Conservation (phyloP, 2,888 invertebrate genomes). For the Diachrysia chrysitis region DNA sequence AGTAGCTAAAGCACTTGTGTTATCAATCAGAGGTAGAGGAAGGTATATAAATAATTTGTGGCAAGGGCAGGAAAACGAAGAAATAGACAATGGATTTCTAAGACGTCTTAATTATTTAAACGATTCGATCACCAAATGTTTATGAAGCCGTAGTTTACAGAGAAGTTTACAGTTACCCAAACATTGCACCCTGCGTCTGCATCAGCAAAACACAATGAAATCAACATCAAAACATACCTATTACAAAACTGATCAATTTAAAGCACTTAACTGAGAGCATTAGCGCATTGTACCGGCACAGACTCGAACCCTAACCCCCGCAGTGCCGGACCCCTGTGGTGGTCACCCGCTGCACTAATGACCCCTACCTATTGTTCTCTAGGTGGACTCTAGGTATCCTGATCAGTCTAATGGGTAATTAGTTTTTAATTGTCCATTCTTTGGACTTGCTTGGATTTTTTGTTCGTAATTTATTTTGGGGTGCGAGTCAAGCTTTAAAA, state of each 20-base stretch:
- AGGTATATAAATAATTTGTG: too few relatives aligned
- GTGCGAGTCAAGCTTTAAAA: conserved; percentile 9
- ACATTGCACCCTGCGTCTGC: background rate
- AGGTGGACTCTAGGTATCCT: conserved; percentile 49
- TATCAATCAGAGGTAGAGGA: too few relatives aligned
- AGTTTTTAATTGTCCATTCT: conserved; percentile 30
- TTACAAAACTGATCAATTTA: conserved; percentile 55
- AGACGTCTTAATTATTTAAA: too few relatives aligned
- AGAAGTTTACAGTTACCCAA: too few relatives aligned
- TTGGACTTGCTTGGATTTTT: conserved; percentile 8
- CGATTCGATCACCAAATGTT: too few relatives aligned
- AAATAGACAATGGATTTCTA: too few relatives aligned
- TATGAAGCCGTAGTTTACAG: too few relatives aligned
- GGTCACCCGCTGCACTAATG: conserved; percentile 54
- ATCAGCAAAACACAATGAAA: conserved; percentile 11
- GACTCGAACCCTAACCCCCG: conserved; percentile 45
- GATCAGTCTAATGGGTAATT: conserved; percentile 35
- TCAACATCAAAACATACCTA: conserved; percentile 19
- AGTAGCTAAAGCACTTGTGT: too few relatives aligned
- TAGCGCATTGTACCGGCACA: conserved; percentile 53
- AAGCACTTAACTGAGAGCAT: conserved; percentile 57
- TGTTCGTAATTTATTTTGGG: conserved; percentile 16
- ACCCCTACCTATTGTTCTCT: conserved; percentile 58
- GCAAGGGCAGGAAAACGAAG: too few relatives aligned
- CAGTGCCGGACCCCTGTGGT: conserved; percentile 40